Evolutionary conservation across 2,888 invertebrate species (phyloP).

Genomic region (Pollenia griseotomentosa): DNA sequence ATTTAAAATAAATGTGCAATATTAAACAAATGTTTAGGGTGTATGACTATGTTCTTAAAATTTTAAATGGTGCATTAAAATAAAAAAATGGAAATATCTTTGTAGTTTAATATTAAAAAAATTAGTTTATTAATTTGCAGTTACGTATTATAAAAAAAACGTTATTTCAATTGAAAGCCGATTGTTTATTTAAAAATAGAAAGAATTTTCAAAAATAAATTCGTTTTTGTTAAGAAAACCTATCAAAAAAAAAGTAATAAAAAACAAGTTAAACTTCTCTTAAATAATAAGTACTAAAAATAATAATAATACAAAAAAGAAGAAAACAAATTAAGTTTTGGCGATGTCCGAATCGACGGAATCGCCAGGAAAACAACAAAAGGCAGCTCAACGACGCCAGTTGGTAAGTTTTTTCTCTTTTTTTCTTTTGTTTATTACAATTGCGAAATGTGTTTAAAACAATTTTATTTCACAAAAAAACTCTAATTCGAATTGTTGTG

Average conservation of each 20-base stretch:
- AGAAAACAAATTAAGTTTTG: constrained; percentile 59
- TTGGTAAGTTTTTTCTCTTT: constrained; percentile 81
- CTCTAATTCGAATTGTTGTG: not conserved
- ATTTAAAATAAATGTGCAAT: constrained; percentile 16
- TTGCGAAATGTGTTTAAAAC: not conserved
- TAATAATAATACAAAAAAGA: constrained; percentile 17
- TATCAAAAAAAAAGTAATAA: constrained; percentile 2
- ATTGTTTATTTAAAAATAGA: not conserved
- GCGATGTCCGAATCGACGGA: constrained; percentile 84
- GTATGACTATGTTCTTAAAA: constrained; percentile 8
- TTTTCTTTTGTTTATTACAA: not conserved
- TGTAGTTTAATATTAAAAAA: not conserved
- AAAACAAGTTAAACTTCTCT: constrained; percentile 58
- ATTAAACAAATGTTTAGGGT: constrained; percentile 13
- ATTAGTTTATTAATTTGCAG: constrained; percentile 6
- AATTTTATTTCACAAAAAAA: not conserved
- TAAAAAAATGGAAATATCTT: not conserved
- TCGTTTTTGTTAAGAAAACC: constrained; percentile 1
- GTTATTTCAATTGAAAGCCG: not conserved
- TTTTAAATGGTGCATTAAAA: constrained; percentile 28
- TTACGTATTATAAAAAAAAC: not conserved
- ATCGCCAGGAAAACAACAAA: constrained; percentile 82
- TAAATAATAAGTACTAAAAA: constrained; percentile 61
- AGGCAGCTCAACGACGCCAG: constrained; percentile 82
- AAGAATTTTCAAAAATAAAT: constrained; percentile 34